phyloP scores from a whole-genome alignment of 2,797 vertebrate genomes.

The Thaleichthys pacificus region DNA sequence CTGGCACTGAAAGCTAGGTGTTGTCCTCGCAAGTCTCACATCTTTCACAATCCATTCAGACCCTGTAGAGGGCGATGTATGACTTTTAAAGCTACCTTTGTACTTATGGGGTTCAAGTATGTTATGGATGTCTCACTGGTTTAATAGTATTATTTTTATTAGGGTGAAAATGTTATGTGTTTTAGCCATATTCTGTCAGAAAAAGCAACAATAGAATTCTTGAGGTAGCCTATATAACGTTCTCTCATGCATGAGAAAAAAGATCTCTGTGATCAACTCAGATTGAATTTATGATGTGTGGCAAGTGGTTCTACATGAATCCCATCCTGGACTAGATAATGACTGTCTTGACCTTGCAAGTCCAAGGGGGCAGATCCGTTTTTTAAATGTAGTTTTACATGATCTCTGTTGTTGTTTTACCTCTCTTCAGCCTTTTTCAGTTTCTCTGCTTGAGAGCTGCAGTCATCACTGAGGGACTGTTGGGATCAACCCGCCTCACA shows the following conservation, averaged over 20 bases:
- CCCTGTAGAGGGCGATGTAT: constrained; percentile 23
- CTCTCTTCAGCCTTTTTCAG: constrained; percentile 21
- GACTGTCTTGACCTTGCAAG: not conserved
- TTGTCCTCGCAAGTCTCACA: not conserved
- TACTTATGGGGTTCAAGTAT: not conserved
- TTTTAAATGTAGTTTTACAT: not conserved
- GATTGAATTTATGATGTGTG: too few species aligned
- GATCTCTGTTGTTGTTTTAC: constrained; percentile 24
- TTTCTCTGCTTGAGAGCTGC: constrained; percentile 23
- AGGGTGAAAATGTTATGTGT: not conserved
- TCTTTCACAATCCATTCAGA: not conserved
- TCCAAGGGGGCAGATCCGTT: too few species aligned
- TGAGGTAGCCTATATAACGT: not conserved
- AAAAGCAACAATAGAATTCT: not conserved
- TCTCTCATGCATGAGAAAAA: not conserved
- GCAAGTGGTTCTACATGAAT: too few species aligned
- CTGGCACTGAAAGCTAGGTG: not conserved
- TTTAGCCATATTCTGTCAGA: not conserved
- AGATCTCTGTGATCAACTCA: too few species aligned
- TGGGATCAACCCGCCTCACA: not conserved
- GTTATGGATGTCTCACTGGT: not conserved
- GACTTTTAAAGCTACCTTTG: constrained; percentile 3
- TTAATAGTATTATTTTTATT: not conserved
- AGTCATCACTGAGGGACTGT: constrained; percentile 11
- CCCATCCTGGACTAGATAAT: too few species aligned